Percentiles rank a stretch among this genome's conserved stretches.
phyloP scores from a whole-genome alignment of 2,888 invertebrate species.

The Molorchus minor region DNA sequence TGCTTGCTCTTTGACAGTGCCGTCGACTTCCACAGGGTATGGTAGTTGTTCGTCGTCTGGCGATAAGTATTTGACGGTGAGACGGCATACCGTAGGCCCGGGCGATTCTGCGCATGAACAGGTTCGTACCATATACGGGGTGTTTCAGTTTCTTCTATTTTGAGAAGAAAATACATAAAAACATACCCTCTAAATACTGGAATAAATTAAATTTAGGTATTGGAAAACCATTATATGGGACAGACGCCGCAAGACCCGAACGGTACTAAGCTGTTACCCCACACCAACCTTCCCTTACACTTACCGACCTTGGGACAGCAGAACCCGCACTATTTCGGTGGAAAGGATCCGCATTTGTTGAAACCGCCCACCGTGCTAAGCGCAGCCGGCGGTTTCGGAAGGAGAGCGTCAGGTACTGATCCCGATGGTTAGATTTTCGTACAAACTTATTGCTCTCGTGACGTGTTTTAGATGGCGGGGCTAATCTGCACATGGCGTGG shows the following conservation, averaged over 20 bases:
- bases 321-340: conserved; percentile 84
- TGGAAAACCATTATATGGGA: conserved; percentile 66
- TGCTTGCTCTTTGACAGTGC: conserved; percentile 53
- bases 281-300: conserved; percentile 85
- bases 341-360: conserved; percentile 91
- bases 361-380: conserved; percentile 93
- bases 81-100: conserved; percentile 93
- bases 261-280: conserved; percentile 68
- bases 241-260: conserved; percentile 56
- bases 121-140: too few species aligned
- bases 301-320: conserved; percentile 85
- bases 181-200: too few species aligned
- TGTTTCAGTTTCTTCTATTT: too few species aligned
- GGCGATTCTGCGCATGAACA: conserved; percentile 89
- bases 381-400: conserved; percentile 83
- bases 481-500: conserved; percentile 81
- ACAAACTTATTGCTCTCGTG: neutral
- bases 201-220: conserved; percentile 59
- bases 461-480: conserved; percentile 79
- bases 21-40: conserved; percentile 51
- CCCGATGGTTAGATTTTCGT: neutral
- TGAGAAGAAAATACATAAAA: too few species aligned
- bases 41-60: conserved; percentile 54
- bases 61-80: conserved; percentile 69
- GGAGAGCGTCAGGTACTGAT: conserved; percentile 79